Conservation (phyloP, 2,888 invertebrate genomes). For the Habrosyne pyritoides region DNA sequence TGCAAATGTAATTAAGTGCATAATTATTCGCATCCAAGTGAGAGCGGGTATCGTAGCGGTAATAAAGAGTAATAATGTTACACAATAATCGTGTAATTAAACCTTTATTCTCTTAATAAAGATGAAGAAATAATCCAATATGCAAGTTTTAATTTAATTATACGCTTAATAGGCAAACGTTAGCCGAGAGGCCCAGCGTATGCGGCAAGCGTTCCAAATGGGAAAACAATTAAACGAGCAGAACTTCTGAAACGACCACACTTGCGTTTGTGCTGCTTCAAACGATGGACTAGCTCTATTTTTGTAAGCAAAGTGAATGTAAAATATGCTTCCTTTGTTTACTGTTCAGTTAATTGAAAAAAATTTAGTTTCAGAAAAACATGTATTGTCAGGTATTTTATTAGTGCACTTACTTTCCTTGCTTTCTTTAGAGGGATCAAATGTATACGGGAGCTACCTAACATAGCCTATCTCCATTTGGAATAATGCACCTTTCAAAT, state of each 20-base stretch:
- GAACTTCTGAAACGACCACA: conserved; percentile 32
- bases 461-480: no score
- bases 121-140: conserved; percentile 33
- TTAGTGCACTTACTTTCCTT: no score
- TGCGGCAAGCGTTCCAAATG: conserved; percentile 47
- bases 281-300: conserved; percentile 28
- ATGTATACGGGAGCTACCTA: no score
- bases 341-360: neutral
- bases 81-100: conserved; percentile 10
- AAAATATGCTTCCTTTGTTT: conserved; percentile 25
- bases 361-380: neutral
- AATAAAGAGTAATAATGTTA: conserved; percentile 4
- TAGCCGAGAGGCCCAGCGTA: conserved; percentile 34
- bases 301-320: conserved; percentile 34
- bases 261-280: conserved; percentile 26
- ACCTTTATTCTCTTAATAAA: conserved; percentile 14
- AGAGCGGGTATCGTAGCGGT: conserved; percentile 2
- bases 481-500: no score
- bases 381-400: neutral
- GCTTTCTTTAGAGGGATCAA: no score
- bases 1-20: neutral
- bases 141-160: conserved; percentile 56
- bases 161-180: conserved; percentile 45
- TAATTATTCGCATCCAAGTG: neutral
- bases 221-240: conserved; percentile 55